These are phyloP conservation scores for Sycophila sp. DNA, from an alignment of 1,140 invertebrate species.

Conservation along the genomic window DNA sequence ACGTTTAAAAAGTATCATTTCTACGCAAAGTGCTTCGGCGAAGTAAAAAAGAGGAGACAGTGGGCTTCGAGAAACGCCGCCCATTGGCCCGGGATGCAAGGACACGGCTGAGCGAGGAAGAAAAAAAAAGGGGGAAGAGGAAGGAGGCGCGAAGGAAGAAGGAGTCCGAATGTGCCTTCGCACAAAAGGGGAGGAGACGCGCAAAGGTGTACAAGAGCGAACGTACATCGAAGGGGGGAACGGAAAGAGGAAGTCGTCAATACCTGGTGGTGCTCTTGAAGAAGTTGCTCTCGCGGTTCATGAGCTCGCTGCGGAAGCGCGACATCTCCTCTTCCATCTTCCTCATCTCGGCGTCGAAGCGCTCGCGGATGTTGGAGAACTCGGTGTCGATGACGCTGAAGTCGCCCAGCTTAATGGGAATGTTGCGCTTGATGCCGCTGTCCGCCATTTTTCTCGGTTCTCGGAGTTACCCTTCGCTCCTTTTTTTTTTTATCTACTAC, in stretches of 20 bases:
- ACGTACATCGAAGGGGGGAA: not conserved
- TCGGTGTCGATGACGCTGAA: constrained; percentile 96
- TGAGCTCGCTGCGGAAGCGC: constrained; percentile 91
- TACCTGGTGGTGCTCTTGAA: constrained; percentile 89
- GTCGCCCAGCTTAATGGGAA: constrained; percentile 93
- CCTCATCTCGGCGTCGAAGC: constrained; percentile 96
- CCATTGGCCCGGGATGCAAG: no score
- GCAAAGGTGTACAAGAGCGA: not conserved
- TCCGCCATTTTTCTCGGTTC: constrained; percentile 83
- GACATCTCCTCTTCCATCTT: constrained; percentile 99
- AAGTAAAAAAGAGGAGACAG: no score
- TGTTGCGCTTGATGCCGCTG: constrained; percentile 84
- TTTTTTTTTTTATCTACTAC: not conserved
- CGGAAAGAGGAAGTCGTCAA: constrained; percentile 29
- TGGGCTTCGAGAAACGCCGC: no score
- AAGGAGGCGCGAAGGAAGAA: not conserved
- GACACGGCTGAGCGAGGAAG: not conserved
- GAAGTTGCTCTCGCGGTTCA: constrained; percentile 91
- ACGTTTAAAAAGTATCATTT: no score
- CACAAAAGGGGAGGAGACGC: not conserved
- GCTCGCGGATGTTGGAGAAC: constrained; percentile 94
- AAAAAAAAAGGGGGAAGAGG: not conserved
- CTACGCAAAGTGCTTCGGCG: no score
- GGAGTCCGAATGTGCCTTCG: no score
- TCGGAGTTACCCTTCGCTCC: no score